Evolutionary conservation across 2,888 invertebrate species (phyloP).

Genomic region (Drosophila fungiperda): DNA sequence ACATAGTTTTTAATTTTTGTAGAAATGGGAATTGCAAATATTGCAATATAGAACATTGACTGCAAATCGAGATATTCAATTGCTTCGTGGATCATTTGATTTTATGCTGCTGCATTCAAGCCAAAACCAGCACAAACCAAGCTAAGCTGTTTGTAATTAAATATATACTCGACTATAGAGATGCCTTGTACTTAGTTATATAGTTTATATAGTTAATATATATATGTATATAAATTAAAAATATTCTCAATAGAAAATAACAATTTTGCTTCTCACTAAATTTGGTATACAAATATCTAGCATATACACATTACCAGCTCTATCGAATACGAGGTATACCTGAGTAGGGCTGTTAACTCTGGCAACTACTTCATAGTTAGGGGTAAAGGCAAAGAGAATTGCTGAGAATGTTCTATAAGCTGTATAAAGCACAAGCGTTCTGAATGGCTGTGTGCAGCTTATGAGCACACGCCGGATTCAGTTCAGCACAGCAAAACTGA

Average conservation of each 20-base stretch:
- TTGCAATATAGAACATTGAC: slow-evolving; percentile 49
- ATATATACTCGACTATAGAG: background rate
- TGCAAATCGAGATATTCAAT: slow-evolving; percentile 71
- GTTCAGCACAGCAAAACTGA: slow-evolving; percentile 34
- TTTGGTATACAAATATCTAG: background rate
- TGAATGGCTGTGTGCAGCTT: slow-evolving; percentile 49
- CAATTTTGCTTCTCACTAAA: background rate
- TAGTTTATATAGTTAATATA: background rate
- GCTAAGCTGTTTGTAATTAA: background rate
- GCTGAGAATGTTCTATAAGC: slow-evolving; percentile 68
- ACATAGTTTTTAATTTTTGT: slow-evolving; percentile 38
- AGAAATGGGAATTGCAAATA: slow-evolving; percentile 54
- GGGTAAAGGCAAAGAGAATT: slow-evolving; percentile 31
- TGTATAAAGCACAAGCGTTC: slow-evolving; percentile 48
- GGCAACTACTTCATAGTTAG: slow-evolving; percentile 14
- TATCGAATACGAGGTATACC: slow-evolving; percentile 6
- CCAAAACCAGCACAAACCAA: slow-evolving; percentile 14
- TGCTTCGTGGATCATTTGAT: slow-evolving; percentile 72
- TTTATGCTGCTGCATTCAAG: slow-evolving; percentile 59
- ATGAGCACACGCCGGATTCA: slow-evolving; percentile 44
- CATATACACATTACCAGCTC: background rate
- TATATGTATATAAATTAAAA: background rate
- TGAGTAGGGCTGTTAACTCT: slow-evolving; percentile 3
- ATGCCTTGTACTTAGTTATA: background rate
- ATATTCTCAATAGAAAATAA: background rate